phyloP scores from a whole-genome alignment of 2,113 vertebrate genomes.

The Synchiropus splendidus region DNA sequence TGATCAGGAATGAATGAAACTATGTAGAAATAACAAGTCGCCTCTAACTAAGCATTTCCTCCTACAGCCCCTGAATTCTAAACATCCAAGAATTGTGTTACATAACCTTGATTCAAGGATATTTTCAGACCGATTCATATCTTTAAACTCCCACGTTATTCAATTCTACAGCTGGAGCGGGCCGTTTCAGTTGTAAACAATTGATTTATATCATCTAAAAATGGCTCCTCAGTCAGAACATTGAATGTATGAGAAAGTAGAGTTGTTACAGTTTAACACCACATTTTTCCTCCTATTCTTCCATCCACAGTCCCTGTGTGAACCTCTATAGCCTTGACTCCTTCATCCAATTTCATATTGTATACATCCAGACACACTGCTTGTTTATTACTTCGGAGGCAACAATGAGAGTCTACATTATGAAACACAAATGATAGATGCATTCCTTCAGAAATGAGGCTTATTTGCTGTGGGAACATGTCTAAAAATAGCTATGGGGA shows the following conservation, averaged over 20 bases:
- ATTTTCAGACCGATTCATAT: slow-evolving; percentile 29
- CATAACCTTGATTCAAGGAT: slow-evolving; percentile 35
- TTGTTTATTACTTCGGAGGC: slow-evolving; percentile 3
- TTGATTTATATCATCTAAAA: too few relatives aligned
- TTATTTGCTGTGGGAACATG: slow-evolving; percentile 24
- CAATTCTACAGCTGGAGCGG: background rate
- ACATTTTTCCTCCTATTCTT: too few relatives aligned
- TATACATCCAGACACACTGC: too few relatives aligned
- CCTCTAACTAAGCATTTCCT: slow-evolving; percentile 8
- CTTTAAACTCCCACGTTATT: slow-evolving; percentile 19
- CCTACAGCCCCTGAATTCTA: slow-evolving; percentile 23
- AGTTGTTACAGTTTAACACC: too few relatives aligned
- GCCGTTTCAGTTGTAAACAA: too few relatives aligned
- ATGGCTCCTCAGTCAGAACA: too few relatives aligned
- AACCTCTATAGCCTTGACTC: too few relatives aligned
- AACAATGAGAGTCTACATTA: slow-evolving; percentile 5
- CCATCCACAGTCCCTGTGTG: too few relatives aligned
- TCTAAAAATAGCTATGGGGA: slow-evolving; percentile 43
- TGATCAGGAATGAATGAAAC: too few relatives aligned
- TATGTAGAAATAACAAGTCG: too few relatives aligned
- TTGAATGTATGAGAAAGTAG: too few relatives aligned
- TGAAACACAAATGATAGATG: slow-evolving; percentile 13
- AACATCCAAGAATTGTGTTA: slow-evolving; percentile 19
- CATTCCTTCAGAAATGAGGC: slow-evolving; percentile 10
- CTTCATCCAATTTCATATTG: too few relatives aligned